phyloP scores from a whole-genome alignment of 2,113 vertebrate genomes.

The Promerops cafer region DNA sequence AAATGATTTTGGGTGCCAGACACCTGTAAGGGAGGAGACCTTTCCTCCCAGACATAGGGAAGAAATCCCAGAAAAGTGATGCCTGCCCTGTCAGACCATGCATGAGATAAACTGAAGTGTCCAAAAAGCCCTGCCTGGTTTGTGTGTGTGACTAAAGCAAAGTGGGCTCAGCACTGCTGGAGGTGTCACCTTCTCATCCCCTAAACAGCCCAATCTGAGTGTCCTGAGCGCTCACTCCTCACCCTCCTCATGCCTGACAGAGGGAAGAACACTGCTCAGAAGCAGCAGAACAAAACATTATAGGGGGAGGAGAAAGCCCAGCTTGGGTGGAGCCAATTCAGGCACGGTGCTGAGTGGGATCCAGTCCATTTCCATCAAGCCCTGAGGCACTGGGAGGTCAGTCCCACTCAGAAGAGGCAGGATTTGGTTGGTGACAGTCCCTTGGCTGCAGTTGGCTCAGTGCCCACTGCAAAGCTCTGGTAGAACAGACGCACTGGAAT shows the following conservation, averaged over 20 bases:
- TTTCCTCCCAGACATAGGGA: not conserved
- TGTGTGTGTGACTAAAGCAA: not conserved
- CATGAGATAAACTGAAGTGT: not conserved
- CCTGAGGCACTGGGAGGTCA: not conserved
- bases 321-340: not conserved
- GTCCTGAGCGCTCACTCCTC: not conserved
- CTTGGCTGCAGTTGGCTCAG: not conserved
- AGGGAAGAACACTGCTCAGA: not conserved
- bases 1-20: not conserved
- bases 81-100: not conserved
- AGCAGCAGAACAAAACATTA: not conserved
- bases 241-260: not conserved
- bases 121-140: not conserved
- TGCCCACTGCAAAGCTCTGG: not conserved
- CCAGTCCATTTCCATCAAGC: not conserved
- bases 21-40: not conserved
- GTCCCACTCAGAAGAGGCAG: not conserved
- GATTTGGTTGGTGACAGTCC: not conserved
- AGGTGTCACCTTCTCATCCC: not conserved
- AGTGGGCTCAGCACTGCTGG: not conserved
- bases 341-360: not conserved
- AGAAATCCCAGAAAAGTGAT: not conserved
- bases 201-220: not conserved
- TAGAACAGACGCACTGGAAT: not conserved
- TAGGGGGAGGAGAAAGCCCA: not conserved